phyloP scores from a whole-genome alignment of 1,140 invertebrate species.

The Drosophila fuyamai region DNA sequence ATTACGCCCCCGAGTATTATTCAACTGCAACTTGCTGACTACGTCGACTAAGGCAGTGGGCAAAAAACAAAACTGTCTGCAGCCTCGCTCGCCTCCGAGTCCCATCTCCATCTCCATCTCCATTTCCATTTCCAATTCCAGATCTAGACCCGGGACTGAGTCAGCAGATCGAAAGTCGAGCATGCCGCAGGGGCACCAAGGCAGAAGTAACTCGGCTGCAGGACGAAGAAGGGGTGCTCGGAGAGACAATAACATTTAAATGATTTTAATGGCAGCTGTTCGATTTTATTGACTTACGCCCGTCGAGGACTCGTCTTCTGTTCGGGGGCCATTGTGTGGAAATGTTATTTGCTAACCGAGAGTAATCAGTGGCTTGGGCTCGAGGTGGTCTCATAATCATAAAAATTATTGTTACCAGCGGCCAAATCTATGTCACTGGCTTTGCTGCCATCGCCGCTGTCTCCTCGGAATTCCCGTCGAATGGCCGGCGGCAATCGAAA shows the following conservation, averaged over 20 bases:
- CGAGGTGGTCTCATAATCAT: constrained; percentile 80
- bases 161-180: constrained; percentile 60
- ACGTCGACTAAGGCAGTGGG: constrained; percentile 31
- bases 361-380: constrained; percentile 67
- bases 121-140: neutral
- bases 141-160: constrained; percentile 40
- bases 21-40: constrained; percentile 80
- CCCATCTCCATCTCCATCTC: neutral
- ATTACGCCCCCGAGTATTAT: constrained; percentile 79
- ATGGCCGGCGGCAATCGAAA: constrained; percentile 61
- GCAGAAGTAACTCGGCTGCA: constrained; percentile 70
- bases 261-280: constrained; percentile 83
- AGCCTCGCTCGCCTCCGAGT: constrained; percentile 12
- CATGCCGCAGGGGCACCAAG: constrained; percentile 74
- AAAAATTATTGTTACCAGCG: constrained; percentile 83
- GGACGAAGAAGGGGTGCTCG: constrained; percentile 23
- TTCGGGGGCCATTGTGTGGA: constrained; percentile 62
- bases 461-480: neutral
- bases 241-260: constrained; percentile 83
- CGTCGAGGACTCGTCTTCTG: constrained; percentile 35
- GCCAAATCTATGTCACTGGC: constrained; percentile 76
- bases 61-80: constrained; percentile 72
- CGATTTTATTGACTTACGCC: constrained; percentile 77
- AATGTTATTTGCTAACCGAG: constrained; percentile 81
- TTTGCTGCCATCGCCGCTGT: constrained; percentile 9